Base-by-base conservation (phyloP, 2,888 invertebrate genomes). In the Leucophora obtusa region DNA sequence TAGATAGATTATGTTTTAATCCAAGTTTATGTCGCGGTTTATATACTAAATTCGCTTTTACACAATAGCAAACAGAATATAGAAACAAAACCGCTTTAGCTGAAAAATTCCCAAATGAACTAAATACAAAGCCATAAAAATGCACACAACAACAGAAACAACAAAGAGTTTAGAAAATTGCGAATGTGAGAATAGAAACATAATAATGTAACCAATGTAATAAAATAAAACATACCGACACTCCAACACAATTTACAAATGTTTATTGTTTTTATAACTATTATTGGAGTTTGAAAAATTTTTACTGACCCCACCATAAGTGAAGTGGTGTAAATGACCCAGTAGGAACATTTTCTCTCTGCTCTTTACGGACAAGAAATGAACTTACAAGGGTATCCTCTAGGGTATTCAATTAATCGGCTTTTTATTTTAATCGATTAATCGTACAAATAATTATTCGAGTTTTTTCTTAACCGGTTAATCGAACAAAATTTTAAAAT, bases 1-100 rank as follows among this genome's bases (percentile, higher is more conserved):
- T 70, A 77, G 77, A 81, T 70, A 70, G 81, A 74, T 81, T 77
- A 77, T 81, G 81, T 77, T 77, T 77, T 77, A 77, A 77, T 71
- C 66, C n/a, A 62, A 43, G 70, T 73, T 77, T 70, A 74, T 70
- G 81, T 51, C 17, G 70, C 62, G 65, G 66, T 77, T 81, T 81
- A 81, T 81, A 81, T 81, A 81, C 81, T 60, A 77, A 80, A 77
- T 58, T 17, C 18, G 15, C 62, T 69, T 70, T 51, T 24, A 76
- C 54, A 75, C 63, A 76, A 62, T 73, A 35, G 8, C 50, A 71
- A 28, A 60, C 38, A 78, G 73, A 51, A 73, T 65, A 28, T 7
- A 50, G 56, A 63, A 58, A 65, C 58, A n/a, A 28, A 73, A 72
- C 17, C 50, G 58, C 50, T 18, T 24, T 38, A 11, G 14, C 11